phyloP scores from a whole-genome alignment of 2,113 vertebrate genomes.

The Aspiorhynchus laticeps region DNA sequence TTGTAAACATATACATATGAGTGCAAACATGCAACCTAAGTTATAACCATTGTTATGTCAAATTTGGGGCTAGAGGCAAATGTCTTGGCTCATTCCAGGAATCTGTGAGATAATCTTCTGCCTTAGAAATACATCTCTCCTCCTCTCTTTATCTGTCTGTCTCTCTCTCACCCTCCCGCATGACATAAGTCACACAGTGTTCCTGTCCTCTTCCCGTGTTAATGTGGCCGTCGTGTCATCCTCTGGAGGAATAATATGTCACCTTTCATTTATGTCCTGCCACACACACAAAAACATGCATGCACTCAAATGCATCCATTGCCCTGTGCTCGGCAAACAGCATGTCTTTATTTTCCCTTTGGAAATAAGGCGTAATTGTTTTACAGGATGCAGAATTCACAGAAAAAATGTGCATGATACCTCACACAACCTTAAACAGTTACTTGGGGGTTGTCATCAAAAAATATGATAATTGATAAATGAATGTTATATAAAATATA shows the following conservation, averaged over 20 bases:
- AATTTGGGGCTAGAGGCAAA: neutral
- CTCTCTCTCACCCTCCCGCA: neutral
- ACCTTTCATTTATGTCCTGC: neutral
- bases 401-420: neutral
- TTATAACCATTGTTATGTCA: neutral
- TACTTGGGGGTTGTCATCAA: neutral
- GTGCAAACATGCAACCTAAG: neutral
- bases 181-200: slow-evolving; percentile 12
- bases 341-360: neutral
- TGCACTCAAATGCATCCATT: neutral
- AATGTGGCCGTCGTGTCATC: slow-evolving; percentile 26
- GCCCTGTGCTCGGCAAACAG: neutral
- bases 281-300: neutral
- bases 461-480: too few relatives aligned
- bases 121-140: neutral
- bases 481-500: too few relatives aligned
- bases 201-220: neutral
- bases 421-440: neutral
- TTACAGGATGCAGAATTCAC: neutral
- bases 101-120: neutral
- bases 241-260: slow-evolving; percentile 10
- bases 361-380: neutral
- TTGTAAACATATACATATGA: neutral
- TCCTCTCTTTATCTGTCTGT: neutral
- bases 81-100: slow-evolving; percentile 16